phyloP scores from a whole-genome alignment of 1,140 invertebrate genomes.

The Sarcophaga peregrina region DNA sequence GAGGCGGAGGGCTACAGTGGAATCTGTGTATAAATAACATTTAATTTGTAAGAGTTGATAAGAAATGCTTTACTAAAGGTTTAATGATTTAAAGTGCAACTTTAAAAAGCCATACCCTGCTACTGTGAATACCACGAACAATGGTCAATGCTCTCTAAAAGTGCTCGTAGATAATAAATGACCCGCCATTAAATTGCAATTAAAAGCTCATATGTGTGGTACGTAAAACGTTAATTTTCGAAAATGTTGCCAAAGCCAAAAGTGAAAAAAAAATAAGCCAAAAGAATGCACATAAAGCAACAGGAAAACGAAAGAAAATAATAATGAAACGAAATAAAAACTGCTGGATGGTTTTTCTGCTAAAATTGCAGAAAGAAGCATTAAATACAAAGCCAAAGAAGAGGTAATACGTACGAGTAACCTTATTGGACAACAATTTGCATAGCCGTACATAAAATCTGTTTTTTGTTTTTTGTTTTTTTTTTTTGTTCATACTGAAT shows the following conservation, averaged over 20 bases:
- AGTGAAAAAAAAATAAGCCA: not conserved
- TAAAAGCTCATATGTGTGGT: constrained; percentile 65
- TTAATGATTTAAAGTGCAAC: no score
- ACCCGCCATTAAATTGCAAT: constrained; percentile 66
- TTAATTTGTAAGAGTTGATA: no score
- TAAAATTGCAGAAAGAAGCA: constrained; percentile 27
- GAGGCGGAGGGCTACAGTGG: not conserved
- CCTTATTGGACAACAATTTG: constrained; percentile 2
- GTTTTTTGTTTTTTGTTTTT: no score
- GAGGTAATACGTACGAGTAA: not conserved
- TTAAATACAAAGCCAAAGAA: constrained; percentile 7
- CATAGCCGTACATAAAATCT: not conserved
- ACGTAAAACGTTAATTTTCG: constrained; percentile 42
- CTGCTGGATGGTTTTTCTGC: not conserved
- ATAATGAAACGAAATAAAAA: constrained; percentile 16
- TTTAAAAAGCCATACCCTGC: no score
- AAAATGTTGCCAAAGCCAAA: constrained; percentile 28
- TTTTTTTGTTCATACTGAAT: not conserved
- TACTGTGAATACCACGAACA: not conserved
- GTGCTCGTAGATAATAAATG: constrained; percentile 63
- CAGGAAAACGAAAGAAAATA: not conserved
- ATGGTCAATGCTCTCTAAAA: constrained; percentile 24
- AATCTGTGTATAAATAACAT: not conserved
- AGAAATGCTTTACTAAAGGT: no score
- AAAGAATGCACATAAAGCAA: not conserved